Base-by-base conservation (phyloP, 2,797 vertebrate genomes). In the Bufotes viridis region DNA sequence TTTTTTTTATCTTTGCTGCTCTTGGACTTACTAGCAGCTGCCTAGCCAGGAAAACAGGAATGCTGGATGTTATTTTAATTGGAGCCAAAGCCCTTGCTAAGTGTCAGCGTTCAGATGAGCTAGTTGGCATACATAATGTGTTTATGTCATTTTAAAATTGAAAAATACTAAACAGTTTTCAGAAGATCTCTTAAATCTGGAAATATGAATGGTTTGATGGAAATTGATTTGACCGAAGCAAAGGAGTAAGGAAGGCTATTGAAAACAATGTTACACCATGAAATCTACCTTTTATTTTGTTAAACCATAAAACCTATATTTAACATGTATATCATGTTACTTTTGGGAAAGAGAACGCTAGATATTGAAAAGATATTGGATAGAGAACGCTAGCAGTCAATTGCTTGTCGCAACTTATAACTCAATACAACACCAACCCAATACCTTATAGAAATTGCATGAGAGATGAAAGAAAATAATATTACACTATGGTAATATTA, bases 31-130 rank as follows among this genome's bases (percentile, higher is more conserved):
- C 85, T 91, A 78, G 69, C 60, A 60, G 72, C 61, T 65, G 61
- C 91, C 90, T 91, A 91, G 91, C 91, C 87, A 91, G 79, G 34
- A 90, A 92, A 85, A 90, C 85, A 90, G 89, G 92, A 91, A 90
- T 90, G 80, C 49, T 53, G 91, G 90, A 92, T 92, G 90, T 88
- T 90, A 91, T 82, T 90, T 82, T 70, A 91, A 91, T 90, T 78
- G 63, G 76, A 92, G 84, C 90, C 86, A 91, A 90, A 85, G 87
- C 76, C 70, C 81, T 92, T 91, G 92, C 87, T 83, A 9, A 88
- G 61, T 76, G 91, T 89, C 88, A 91, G 86, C 90, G 88, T 90
- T 92, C 85, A 89, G 91, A 90, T 65, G 57, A 22, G 5, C 87
- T 93, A 86, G 86, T 75, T 89, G 90, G 90, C 85, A 55, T 83